Evolutionary conservation across 2,113 vertebrate genomes (phyloP), one percentile per base, ranked within the genome.

Genomic region (Phalacrocorax carbo): DNA sequence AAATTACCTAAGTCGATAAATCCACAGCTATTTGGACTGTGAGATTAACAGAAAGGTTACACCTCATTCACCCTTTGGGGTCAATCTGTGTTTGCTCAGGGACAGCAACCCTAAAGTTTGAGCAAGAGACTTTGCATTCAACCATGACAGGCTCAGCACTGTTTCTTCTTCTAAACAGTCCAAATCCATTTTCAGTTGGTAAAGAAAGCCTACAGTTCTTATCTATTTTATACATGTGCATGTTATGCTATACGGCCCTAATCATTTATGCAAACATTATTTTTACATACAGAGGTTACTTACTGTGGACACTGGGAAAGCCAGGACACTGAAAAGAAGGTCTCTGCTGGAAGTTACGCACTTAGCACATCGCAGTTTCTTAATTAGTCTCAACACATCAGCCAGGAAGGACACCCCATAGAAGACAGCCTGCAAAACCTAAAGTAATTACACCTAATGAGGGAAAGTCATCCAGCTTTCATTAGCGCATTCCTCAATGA

Each of bases 341-440:
- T 98, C 98, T 97, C 98, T 97, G 95, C 96, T 97, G 94, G 97
- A 96, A 42, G 97, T 97, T 44, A 98, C 0, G 30, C 95, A 92
- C 76, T 97, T 98, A 77, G 98, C 95, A 81, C 95, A 80, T 96
- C 95, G 95, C 71, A 91, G 94, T 69, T 97, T 97, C 95, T 91
- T 97, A 88, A 98, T 95, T 98, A 97, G 95, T 92, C 96, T 97
- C 86, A 98, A 92, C 48, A 95, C 91, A 93, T 98, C 98, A 85
- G 97, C 97, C 96, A 98, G 88, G 94, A 97, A 98, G 94, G 97
- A 97, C 64, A 98, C 91, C 69, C 97, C 97, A 30, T 96, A 98
- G 97, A 98, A 98, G 97, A 98, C 9, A 82, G 97, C 96, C 98
- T 98, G 98, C 92, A 98, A 97, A 96, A 98, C 15, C 98, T 98